These are phyloP conservation scores for Tiaroga cobitis DNA, from an alignment of 2,797 vertebrate species.

Conservation along the genomic window DNA sequence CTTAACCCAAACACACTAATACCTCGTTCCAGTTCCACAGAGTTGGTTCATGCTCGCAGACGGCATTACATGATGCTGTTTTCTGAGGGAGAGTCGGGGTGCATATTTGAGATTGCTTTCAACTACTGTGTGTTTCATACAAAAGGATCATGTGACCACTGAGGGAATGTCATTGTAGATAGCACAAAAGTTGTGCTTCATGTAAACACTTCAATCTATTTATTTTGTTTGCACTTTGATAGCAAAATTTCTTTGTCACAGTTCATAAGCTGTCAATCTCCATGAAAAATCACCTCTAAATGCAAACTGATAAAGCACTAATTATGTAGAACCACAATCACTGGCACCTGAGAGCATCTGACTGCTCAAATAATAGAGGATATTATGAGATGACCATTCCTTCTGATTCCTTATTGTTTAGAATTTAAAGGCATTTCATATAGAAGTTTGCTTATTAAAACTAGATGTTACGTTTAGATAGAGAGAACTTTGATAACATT, in stretches of 20 bases:
- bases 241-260: not conserved
- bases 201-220: not conserved
- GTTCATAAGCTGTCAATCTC: conserved; percentile 13
- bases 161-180: conserved; percentile 7
- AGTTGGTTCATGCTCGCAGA: conserved; percentile 2
- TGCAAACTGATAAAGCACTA: not conserved
- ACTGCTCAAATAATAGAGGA: not conserved
- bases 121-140: conserved; percentile 2
- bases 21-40: not conserved
- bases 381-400: not conserved
- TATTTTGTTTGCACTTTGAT: conserved; percentile 24
- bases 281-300: not conserved
- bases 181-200: not conserved
- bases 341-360: conserved; percentile 3
- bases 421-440: conserved; percentile 3
- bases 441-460: conserved; percentile 9
- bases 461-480: not conserved
- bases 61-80: not conserved
- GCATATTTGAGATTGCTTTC: not conserved
- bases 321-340: not conserved
- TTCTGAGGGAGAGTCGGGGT: not conserved
- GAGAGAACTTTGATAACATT: conserved; percentile 27
- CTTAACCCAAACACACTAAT: not conserved
- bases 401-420: not conserved
- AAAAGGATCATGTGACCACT: conserved; percentile 7